Percentiles rank a stretch among this genome's conserved stretches.
Conservation (phyloP, 1,140 invertebrate species). For the Dendroctonus ponderosae region DNA sequence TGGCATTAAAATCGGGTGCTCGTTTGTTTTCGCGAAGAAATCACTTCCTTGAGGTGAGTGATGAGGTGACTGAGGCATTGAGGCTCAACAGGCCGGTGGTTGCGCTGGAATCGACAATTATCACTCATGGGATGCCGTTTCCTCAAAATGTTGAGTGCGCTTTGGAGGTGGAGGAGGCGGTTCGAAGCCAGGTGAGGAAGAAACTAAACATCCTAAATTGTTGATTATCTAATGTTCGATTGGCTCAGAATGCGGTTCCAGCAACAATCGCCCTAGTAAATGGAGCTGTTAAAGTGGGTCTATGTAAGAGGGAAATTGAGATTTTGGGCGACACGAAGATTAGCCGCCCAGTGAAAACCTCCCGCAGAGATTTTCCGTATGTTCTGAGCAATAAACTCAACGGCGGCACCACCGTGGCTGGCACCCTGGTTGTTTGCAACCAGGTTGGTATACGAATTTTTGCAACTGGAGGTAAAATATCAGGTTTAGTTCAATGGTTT, state of each 20-base stretch:
- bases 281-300: conserved; percentile 81
- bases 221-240: too few relatives aligned
- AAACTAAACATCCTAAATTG: background rate
- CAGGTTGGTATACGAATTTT: conserved; percentile 85
- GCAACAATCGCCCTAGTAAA: conserved; percentile 89
- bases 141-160: conserved; percentile 90
- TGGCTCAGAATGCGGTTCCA: conserved; percentile 75
- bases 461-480: conserved; percentile 76
- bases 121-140: conserved; percentile 97
- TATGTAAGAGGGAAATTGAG: conserved; percentile 64
- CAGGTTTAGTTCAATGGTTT: background rate
- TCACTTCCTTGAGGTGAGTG: conserved; percentile 28
- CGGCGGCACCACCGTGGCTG: conserved; percentile 96
- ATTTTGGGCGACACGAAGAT: conserved; percentile 57
- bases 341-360: conserved; percentile 69
- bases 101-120: conserved; percentile 95
- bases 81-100: conserved; percentile 70
- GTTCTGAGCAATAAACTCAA: conserved; percentile 68
- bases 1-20: background rate
- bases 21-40: conserved; percentile 10
- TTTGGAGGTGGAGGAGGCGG: conserved; percentile 73
- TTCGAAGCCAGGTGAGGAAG: conserved; percentile 62
- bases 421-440: conserved; percentile 84
- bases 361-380: conserved; percentile 81
- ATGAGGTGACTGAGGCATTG: conserved; percentile 62